A percentile compares a stretch with the other conserved stretches of the same genome.
Conservation (phyloP, 1,140 invertebrate genomes). For the Drosophila erecta region DNA sequence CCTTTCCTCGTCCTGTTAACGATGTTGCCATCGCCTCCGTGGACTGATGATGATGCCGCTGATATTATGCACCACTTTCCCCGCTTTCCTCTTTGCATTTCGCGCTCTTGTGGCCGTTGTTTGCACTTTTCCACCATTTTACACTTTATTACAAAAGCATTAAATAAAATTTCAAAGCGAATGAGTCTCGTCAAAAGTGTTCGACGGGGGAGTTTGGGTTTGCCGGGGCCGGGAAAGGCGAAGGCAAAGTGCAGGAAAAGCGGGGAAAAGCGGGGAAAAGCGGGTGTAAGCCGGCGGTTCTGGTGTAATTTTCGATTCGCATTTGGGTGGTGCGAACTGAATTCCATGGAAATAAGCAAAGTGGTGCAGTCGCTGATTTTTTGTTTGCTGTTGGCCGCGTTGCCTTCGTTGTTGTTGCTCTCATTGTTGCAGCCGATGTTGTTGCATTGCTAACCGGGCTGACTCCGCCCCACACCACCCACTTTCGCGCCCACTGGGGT, state of each 20-base stretch:
- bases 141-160: slow-evolving; percentile 83
- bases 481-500: not conserved
- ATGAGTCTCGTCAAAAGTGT: slow-evolving; percentile 66
- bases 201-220: slow-evolving; percentile 9
- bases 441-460: slow-evolving; percentile 54
- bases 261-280: not conserved
- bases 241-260: not conserved
- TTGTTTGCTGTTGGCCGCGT: slow-evolving; percentile 23
- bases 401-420: slow-evolving; percentile 28
- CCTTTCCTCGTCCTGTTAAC: slow-evolving; percentile 30
- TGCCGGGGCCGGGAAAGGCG: not conserved
- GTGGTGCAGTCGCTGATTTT: slow-evolving; percentile 29
- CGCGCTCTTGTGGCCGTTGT: slow-evolving; percentile 59
- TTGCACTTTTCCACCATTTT: slow-evolving; percentile 82
- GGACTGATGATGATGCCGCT: slow-evolving; percentile 59
- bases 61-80: slow-evolving; percentile 69
- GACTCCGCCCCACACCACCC: not conserved
- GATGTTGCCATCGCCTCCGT: slow-evolving; percentile 9
- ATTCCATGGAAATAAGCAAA: slow-evolving; percentile 55
- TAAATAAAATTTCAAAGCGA: slow-evolving; percentile 84
- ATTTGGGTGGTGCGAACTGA: slow-evolving; percentile 30
- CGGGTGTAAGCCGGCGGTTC: not conserved
- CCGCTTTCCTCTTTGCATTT: slow-evolving; percentile 33
- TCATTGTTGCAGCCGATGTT: slow-evolving; percentile 31
- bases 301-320: slow-evolving; percentile 62